phyloP scores from a whole-genome alignment of 2,888 invertebrate species.

The Cephonodes hylas region DNA sequence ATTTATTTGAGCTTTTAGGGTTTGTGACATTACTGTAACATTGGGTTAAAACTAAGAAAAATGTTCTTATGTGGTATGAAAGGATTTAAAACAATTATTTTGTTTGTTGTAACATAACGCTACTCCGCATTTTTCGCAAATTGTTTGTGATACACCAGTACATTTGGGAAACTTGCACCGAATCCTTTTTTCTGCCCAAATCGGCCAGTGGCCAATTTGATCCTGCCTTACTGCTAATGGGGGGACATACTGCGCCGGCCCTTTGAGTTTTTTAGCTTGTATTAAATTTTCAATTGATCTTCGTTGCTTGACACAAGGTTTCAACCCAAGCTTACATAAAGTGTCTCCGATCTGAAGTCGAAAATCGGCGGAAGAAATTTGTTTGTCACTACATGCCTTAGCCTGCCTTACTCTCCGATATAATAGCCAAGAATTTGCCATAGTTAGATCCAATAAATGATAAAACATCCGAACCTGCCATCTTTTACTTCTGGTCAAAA shows the following conservation, averaged over 20 bases:
- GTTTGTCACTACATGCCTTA: no score
- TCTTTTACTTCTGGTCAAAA: background rate
- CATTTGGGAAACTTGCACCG: background rate
- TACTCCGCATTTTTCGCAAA: background rate
- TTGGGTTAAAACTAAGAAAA: no score
- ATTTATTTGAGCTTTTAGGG: no score
- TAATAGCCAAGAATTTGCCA: background rate
- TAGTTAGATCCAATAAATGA: background rate
- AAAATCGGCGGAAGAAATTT: no score
- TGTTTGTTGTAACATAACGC: background rate
- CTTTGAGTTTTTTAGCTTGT: background rate
- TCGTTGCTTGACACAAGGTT: background rate
- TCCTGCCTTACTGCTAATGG: background rate
- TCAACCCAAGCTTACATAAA: background rate
- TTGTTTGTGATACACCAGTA: background rate
- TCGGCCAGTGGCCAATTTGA: background rate
- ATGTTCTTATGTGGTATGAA: no score
- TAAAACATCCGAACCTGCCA: background rate
- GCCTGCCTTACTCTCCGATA: background rate
- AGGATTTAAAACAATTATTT: background rate
- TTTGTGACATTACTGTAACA: no score
- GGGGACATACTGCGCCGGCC: background rate
- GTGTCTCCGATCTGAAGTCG: no score
- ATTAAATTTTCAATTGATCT: background rate
- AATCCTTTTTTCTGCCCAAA: background rate